Conservation (phyloP, 2,113 vertebrate species). For the Crotalus viridis region DNA sequence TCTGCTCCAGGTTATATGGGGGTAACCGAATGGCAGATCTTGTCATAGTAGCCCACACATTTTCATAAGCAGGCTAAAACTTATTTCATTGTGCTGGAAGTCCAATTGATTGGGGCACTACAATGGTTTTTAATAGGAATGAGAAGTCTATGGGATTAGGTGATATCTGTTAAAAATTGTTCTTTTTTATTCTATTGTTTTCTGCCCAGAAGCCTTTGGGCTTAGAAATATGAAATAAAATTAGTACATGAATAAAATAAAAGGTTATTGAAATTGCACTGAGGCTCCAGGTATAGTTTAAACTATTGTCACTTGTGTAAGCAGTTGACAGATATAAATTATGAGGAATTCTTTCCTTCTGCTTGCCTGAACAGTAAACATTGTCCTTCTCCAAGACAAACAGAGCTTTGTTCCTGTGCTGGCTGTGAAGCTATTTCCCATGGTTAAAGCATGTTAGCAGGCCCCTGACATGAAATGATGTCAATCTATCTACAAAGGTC, state of each 20-base stretch:
- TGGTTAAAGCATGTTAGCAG: accelerated
- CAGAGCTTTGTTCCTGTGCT: background rate
- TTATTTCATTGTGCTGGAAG: background rate
- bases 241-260: background rate
- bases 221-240: background rate
- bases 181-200: background rate
- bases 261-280: background rate
- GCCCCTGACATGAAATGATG: background rate
- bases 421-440: slow-evolving; percentile 11
- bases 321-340: background rate
- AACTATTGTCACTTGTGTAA: slow-evolving; percentile 1
- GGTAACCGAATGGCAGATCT: background rate
- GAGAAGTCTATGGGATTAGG: background rate
- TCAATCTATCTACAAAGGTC: accelerated
- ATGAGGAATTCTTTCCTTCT: background rate
- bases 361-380: slow-evolving; percentile 42
- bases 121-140: background rate
- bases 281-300: background rate
- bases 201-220: background rate
- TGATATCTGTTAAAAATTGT: background rate
- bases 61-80: background rate
- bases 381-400: slow-evolving; percentile 33
- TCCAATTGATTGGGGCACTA: background rate
- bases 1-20: background rate
- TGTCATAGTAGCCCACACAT: background rate